These are phyloP conservation scores for Orchesellides sinensis DNA, from an alignment of 2,888 invertebrate genomes.

Conservation along the genomic window DNA sequence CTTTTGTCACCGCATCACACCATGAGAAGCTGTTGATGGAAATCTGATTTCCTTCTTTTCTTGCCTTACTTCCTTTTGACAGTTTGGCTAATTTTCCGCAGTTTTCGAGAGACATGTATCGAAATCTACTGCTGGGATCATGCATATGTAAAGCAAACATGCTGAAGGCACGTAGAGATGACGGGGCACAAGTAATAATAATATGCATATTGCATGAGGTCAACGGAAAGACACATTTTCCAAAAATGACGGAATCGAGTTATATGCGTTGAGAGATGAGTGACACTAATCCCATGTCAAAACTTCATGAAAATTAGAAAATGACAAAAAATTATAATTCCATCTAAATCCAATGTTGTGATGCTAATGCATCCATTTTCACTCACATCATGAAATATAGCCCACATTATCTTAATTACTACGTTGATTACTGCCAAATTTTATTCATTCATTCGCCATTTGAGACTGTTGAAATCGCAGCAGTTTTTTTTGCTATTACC, in stretches of 20 bases:
- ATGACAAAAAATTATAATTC: not conserved
- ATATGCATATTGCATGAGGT: not conserved
- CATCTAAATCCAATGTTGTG: not conserved
- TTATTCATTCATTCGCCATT: not conserved
- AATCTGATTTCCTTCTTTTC: conserved; percentile 7
- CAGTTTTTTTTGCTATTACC: too few species aligned
- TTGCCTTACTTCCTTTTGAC: conserved; percentile 1
- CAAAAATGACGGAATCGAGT: not conserved
- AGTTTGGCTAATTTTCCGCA: not conserved
- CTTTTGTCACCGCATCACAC: too few species aligned
- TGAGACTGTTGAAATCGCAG: not conserved
- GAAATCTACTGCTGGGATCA: not conserved
- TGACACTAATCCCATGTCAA: conserved; percentile 24
- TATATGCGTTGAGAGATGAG: not conserved
- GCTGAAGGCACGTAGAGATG: not conserved
- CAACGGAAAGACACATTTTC: not conserved
- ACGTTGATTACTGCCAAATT: not conserved
- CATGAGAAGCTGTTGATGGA: not conserved
- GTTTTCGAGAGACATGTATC: not conserved
- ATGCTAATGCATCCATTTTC: not conserved
- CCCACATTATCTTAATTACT: conserved; percentile 8
- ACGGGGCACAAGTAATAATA: not conserved
- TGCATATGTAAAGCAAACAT: not conserved
- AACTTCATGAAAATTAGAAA: conserved; percentile 14
- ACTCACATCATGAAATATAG: not conserved